Percentiles rank a stretch among this genome's conserved stretches.
Evolutionary conservation across 2,113 vertebrate genomes (phyloP).

Genomic region (Zonotrichia leucophrys): DNA sequence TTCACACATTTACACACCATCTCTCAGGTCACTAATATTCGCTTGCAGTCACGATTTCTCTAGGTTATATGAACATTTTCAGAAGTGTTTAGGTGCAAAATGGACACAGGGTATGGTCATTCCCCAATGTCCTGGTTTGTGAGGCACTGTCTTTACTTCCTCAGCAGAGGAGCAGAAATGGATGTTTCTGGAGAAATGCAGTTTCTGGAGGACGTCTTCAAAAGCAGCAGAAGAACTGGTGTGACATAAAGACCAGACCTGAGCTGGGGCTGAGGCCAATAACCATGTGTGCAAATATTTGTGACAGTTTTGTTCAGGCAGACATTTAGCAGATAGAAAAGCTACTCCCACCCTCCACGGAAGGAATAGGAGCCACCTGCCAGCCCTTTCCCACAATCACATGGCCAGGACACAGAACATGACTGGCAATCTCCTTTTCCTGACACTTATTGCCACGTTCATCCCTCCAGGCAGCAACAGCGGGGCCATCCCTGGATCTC

Average conservation of each 20-base stretch:
- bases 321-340: not conserved
- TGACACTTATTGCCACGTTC: not conserved
- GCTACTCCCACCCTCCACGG: not conserved
- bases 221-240: not conserved
- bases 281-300: not conserved
- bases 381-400: not conserved
- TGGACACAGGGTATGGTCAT: not conserved
- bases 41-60: not conserved
- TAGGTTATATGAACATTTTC: accelerated
- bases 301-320: not conserved
- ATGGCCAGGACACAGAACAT: not conserved
- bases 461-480: not conserved
- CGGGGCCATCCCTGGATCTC: not conserved
- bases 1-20: not conserved
- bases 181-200: accelerated
- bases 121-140: not conserved
- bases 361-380: not conserved
- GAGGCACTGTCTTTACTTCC: not conserved
- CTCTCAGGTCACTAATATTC: accelerated
- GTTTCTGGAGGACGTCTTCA: not conserved
- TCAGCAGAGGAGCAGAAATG: not conserved
- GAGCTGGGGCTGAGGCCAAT: not conserved
- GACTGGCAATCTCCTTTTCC: not conserved
- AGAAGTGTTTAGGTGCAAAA: not conserved
- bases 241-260: not conserved